Base-by-base conservation (phyloP, 2,888 invertebrate species). In the Ophion slaviceki region DNA sequence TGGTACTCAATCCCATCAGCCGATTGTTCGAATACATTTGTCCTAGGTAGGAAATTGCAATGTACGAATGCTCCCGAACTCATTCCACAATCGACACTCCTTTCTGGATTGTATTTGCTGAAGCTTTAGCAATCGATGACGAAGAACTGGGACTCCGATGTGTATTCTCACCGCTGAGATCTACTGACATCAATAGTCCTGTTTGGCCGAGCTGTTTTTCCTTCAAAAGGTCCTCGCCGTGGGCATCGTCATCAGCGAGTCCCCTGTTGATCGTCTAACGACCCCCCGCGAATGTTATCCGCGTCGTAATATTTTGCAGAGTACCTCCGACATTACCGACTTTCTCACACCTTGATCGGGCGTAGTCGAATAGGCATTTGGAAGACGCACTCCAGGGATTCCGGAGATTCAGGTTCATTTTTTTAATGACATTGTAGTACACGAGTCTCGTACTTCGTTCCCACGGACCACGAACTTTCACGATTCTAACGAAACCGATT, bases 1-100 rank as follows among this genome's bases (percentile, higher is more conserved):
- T 40, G 90, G 88, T 87, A 90, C 91, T 91, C 91, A 89, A 72
- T 74, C 17, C 82, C 86, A 78, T 84, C 70, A 74, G 28, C 40
- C 28, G n/a, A 24, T 10, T 17, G 17, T 70, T 78, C 2, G 2
- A n/a, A 32, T 64, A 8, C 11, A 28, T 64, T n/a, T 28, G 75
- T 47, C 17, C 7, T 5, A 24, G 5, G 47, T 28, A 53, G 28
- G 40, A 66, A 76, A 75, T 40, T 40, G 10, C 17, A 2, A 3
- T 2, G 11, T 11, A 64, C 32, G 28, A 62, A 76, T 14, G n/a
- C 45, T 64, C 20, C n/a, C 20, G 40, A 17, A n/a, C 40, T 40
- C 40, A 36, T 47, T 32, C n/a, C 28, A 6, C n/a, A 67, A 67
- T 40, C 20, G 40, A 53, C 14, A 2, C 17, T 53, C 53, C 17